Evolutionary conservation across 2,113 vertebrate genomes (phyloP).

Genomic region (Xenotilapia longispinis): DNA sequence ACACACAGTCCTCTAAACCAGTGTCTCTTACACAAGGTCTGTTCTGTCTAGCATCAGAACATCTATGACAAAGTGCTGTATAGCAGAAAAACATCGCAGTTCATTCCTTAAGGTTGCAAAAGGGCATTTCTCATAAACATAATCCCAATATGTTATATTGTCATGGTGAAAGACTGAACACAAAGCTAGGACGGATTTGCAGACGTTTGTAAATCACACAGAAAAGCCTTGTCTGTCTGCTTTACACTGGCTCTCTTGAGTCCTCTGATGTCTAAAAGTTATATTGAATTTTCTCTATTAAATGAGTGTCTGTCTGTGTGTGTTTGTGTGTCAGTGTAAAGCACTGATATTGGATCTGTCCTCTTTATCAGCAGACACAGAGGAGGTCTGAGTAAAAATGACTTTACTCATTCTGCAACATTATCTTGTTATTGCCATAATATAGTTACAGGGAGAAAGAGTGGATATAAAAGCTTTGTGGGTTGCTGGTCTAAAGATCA

Average conservation of each 20-base stretch:
- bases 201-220: not conserved
- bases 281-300: not conserved
- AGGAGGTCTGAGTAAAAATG: conserved; percentile 17
- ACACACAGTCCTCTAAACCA: not conserved
- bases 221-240: conserved; percentile 14
- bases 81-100: not conserved
- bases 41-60: not conserved
- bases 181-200: not conserved
- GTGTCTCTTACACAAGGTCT: not conserved
- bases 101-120: not conserved
- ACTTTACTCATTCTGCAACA: conserved; percentile 30
- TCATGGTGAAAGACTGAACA: not conserved
- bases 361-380: conserved; percentile 16
- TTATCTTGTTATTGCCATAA: conserved; percentile 31
- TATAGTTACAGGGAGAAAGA: conserved; percentile 5
- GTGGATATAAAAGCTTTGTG: conserved; percentile 8
- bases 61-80: not conserved
- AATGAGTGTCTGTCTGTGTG: not conserved
- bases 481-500: not conserved
- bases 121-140: not conserved
- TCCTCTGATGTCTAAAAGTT: not conserved
- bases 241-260: not conserved
- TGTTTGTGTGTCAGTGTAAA: not conserved
- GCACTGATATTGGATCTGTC: conserved; percentile 13
- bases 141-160: not conserved